Conservation (phyloP, 2,113 vertebrate genomes). For the Ornithorhynchus anatinus region DNA sequence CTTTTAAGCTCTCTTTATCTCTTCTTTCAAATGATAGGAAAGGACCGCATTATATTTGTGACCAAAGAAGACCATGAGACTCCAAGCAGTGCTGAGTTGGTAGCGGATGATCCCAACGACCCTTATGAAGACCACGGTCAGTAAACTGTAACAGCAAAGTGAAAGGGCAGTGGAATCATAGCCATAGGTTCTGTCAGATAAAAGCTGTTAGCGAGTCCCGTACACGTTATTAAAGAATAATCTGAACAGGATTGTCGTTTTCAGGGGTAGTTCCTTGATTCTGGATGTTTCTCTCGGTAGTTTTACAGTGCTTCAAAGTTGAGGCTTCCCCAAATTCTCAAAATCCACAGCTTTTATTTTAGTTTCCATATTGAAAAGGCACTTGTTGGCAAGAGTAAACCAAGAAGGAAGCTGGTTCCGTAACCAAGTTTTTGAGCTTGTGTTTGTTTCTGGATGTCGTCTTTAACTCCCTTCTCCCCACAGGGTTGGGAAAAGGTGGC, state of each 20-base stretch:
- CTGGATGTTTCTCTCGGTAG: too few species aligned
- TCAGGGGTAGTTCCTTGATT: too few species aligned
- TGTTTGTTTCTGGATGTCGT: too few species aligned
- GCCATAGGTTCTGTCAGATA: background rate
- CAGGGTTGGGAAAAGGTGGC: too few species aligned
- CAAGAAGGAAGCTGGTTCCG: too few species aligned
- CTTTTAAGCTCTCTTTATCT: background rate
- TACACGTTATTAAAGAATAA: background rate
- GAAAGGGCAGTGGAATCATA: background rate
- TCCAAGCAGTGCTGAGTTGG: slow-evolving; percentile 92
- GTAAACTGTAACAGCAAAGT: background rate
- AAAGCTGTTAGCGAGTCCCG: background rate
- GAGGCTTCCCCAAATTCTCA: too few species aligned
- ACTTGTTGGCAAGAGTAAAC: too few species aligned
- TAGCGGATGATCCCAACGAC: slow-evolving; percentile 93
- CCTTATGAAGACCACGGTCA: slow-evolving; percentile 91
- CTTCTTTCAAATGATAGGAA: slow-evolving; percentile 63
- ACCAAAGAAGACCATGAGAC: slow-evolving; percentile 91
- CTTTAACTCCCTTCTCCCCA: too few species aligned
- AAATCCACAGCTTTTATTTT: too few species aligned
- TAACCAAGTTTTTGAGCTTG: too few species aligned
- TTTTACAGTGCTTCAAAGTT: too few species aligned
- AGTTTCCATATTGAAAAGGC: too few species aligned
- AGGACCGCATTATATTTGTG: slow-evolving; percentile 82
- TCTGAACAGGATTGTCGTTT: background rate